phyloP scores from a whole-genome alignment of 2,797 vertebrate species.

The Pangasius macronema region DNA sequence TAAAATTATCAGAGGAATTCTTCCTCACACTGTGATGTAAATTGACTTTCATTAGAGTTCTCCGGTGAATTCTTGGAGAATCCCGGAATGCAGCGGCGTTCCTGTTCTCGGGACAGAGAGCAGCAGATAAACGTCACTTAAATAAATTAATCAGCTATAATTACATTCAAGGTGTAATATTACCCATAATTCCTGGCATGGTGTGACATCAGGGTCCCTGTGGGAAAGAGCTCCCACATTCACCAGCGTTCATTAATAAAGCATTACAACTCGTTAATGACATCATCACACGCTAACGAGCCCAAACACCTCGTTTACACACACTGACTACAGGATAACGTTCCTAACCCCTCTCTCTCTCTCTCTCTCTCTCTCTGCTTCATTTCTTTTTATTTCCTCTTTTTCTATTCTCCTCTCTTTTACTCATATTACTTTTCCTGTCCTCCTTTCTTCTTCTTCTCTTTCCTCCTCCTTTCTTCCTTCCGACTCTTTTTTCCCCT shows the following conservation, averaged over 20 bases:
- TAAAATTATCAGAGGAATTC: not conserved
- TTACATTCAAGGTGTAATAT: conserved; percentile 3
- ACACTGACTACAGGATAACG: not conserved
- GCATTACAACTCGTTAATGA: conserved; percentile 5
- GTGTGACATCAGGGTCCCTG: not conserved
- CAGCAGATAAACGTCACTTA: not conserved
- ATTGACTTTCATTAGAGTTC: not conserved
- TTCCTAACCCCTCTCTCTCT: too few species aligned
- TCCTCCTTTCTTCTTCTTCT: not conserved
- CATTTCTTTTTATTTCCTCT: not conserved
- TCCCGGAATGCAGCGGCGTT: not conserved
- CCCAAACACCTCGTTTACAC: conserved; percentile 4
- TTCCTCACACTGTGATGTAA: not conserved
- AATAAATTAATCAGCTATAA: not conserved
- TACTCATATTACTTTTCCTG: not conserved
- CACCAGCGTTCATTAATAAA: not conserved
- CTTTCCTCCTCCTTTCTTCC: not conserved
- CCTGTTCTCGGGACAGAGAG: not conserved
- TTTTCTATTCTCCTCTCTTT: not conserved
- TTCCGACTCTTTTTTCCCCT: not conserved
- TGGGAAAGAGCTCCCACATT: not conserved
- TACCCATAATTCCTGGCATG: not conserved
- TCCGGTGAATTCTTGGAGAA: not conserved
- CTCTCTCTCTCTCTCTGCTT: not conserved
- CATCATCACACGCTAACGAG: conserved; percentile 20